Evolutionary conservation across 2,888 invertebrate species (phyloP).

Genomic region (Synanthedon formicaeformis): DNA sequence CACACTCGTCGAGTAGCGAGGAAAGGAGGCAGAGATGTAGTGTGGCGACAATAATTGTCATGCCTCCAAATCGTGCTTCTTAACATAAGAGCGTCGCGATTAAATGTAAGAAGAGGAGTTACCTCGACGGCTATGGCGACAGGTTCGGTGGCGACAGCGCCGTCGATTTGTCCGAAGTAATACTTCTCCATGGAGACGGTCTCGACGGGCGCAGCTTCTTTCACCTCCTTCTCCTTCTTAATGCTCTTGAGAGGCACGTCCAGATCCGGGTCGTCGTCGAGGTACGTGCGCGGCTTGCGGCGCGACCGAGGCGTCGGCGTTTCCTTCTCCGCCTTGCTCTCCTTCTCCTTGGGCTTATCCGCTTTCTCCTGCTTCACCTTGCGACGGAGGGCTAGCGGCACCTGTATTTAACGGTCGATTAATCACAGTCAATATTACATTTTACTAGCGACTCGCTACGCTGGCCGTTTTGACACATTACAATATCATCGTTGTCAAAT

Average conservation of each 20-base stretch:
- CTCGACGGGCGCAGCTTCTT: slow-evolving; percentile 44
- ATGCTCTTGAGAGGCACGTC: slow-evolving; percentile 52
- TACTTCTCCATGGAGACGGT: slow-evolving; percentile 73
- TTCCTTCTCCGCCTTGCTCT: slow-evolving; percentile 21
- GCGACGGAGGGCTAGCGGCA: slow-evolving; percentile 48
- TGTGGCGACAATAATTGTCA: too few relatives aligned
- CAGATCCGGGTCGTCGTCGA: slow-evolving; percentile 37
- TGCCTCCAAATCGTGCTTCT: too few relatives aligned
- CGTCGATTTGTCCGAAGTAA: slow-evolving; percentile 72
- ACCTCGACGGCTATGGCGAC: slow-evolving; percentile 54
- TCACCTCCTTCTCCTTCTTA: slow-evolving; percentile 36
- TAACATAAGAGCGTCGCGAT: neutral
- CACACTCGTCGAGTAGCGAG: too few relatives aligned
- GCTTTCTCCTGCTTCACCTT: slow-evolving; percentile 50
- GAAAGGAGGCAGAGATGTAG: too few relatives aligned
- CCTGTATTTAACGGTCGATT: slow-evolving; percentile 16
- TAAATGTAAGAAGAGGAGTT: slow-evolving; percentile 5
- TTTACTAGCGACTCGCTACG: neutral
- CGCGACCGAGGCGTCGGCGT: slow-evolving; percentile 21
- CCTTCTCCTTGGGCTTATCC: slow-evolving; percentile 20
- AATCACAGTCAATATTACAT: neutral
- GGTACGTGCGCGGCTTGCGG: slow-evolving; percentile 39
- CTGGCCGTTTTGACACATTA: neutral
- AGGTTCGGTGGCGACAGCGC: slow-evolving; percentile 18
- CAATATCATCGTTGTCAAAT: too few relatives aligned